These are phyloP conservation scores for Clepsis dumicolana DNA, from an alignment of 2,888 invertebrate genomes.

Conservation along the genomic window DNA sequence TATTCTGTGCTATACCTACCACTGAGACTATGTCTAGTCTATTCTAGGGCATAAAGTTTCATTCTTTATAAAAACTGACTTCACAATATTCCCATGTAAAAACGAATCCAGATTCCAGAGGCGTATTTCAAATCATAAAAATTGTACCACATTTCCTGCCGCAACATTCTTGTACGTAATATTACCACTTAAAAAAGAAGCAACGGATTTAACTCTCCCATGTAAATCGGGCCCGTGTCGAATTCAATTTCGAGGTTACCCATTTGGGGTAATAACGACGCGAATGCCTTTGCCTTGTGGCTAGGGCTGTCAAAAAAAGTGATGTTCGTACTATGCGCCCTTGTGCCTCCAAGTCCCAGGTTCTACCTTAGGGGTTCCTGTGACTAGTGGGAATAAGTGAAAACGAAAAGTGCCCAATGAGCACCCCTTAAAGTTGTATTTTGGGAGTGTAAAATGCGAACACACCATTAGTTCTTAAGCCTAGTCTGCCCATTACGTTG, in stretches of 20 bases:
- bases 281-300: conserved; percentile 48
- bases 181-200: conserved; percentile 35
- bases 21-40: no score
- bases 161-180: conserved; percentile 36
- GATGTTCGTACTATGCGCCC: neutral
- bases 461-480: no score
- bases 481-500: no score
- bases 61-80: no score
- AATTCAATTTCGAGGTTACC: conserved; percentile 63
- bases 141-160: conserved; percentile 27
- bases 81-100: neutral
- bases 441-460: no score
- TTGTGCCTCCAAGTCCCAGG: no score
- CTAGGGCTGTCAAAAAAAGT: conserved; percentile 15
- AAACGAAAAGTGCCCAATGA: no score
- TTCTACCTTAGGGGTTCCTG: no score
- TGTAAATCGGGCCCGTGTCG: conserved; percentile 43
- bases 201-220: conserved; percentile 31
- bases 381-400: no score
- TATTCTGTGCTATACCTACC: no score
- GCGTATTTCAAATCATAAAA: conserved; percentile 25
- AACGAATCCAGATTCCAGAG: neutral
- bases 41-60: no score
- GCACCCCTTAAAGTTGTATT: no score
- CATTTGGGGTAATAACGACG: conserved; percentile 58